Conservation (phyloP, 2,888 invertebrate species). For the Eudasyphora cyanicolor region DNA sequence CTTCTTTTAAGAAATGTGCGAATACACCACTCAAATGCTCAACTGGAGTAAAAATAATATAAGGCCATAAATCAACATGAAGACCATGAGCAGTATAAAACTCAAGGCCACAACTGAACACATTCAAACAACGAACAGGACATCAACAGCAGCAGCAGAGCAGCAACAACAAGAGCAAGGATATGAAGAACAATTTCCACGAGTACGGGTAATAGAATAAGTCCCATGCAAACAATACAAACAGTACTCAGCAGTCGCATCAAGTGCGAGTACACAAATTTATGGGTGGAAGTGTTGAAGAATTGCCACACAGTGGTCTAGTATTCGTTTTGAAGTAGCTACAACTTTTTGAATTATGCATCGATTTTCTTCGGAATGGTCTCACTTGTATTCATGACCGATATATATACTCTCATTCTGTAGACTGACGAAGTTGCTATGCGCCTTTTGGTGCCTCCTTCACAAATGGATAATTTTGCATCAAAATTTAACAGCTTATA, state of each 20-base stretch:
- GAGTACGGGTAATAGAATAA: background rate
- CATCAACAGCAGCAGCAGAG: background rate
- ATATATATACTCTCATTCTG: no score
- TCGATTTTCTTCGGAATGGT: no score
- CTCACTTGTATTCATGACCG: no score
- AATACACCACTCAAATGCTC: background rate
- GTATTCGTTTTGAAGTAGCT: no score
- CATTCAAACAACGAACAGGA: background rate
- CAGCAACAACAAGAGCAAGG: background rate
- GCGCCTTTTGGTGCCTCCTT: no score
- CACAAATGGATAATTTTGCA: no score
- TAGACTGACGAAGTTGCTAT: no score
- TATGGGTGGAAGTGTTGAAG: no score
- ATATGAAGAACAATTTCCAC: background rate
- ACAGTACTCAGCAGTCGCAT: background rate
- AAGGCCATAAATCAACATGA: slow-evolving; percentile 40
- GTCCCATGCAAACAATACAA: background rate
- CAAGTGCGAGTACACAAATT: background rate
- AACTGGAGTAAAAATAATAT: slow-evolving; percentile 29
- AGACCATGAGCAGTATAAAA: slow-evolving; percentile 14
- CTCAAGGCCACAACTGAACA: slow-evolving; percentile 36
- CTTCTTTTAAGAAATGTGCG: background rate
- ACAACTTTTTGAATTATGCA: no score
- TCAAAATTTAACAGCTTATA: no score
- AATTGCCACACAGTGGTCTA: no score